Conservation (phyloP, 2,797 vertebrate species). For the Hozukius guyotensis region DNA sequence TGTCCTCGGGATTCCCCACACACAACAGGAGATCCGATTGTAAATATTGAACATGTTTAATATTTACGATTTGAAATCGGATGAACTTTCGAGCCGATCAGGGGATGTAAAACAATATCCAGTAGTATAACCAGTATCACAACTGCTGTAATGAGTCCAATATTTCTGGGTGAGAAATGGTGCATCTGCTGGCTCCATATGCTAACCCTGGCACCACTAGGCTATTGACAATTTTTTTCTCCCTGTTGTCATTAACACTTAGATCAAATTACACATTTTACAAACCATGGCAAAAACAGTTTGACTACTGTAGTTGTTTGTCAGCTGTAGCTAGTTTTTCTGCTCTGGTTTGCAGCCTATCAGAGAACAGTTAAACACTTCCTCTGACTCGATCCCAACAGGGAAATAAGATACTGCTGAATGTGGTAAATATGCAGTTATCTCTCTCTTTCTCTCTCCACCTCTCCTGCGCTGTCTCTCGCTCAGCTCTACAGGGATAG, state of each 20-base stretch:
- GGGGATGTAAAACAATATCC: no score
- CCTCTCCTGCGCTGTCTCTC: conserved; percentile 53
- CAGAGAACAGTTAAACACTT: conserved; percentile 69
- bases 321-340: conserved; percentile 55
- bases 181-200: neutral
- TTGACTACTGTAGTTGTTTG: conserved; percentile 46
- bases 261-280: conserved; percentile 16
- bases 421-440: conserved; percentile 75
- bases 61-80: no score
- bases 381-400: conserved; percentile 70
- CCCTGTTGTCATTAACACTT: neutral
- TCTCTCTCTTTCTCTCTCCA: conserved; percentile 50
- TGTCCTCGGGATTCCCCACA: no score
- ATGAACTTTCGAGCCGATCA: no score
- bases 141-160: neutral
- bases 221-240: neutral
- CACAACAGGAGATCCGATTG: no score
- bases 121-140: neutral
- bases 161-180: neutral
- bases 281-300: neutral
- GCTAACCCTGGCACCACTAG: neutral
- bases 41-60: no score
- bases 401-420: conserved; percentile 79
- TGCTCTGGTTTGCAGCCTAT: conserved; percentile 66
- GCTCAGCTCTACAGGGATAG: conserved; percentile 69